phyloP scores from a whole-genome alignment of 2,797 vertebrate species.

The Caiman crocodilus region DNA sequence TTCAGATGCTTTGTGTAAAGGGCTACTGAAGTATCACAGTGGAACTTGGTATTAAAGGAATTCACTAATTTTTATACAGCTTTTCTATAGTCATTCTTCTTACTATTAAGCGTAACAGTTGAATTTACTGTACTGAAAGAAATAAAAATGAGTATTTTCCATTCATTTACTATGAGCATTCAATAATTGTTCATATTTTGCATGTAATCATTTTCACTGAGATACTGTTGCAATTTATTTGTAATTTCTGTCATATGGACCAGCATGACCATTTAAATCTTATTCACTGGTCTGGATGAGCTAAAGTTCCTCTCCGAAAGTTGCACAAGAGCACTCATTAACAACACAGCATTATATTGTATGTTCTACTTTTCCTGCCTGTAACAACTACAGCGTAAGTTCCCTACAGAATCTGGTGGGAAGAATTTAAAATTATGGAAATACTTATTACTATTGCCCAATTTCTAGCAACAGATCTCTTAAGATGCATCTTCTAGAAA shows the following conservation, averaged over 20 bases:
- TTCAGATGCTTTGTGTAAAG: background rate
- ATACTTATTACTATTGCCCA: background rate
- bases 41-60: constrained; percentile 6
- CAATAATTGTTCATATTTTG: background rate
- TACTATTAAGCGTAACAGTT: constrained; percentile 24
- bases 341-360: background rate
- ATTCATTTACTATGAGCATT: background rate
- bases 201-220: background rate
- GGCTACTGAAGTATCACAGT: constrained; percentile 12
- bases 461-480: background rate
- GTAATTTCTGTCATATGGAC: background rate
- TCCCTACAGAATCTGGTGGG: background rate
- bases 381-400: no score
- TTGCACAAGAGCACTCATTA: background rate
- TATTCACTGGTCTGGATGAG: background rate
- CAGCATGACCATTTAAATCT: background rate
- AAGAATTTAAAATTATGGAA: background rate
- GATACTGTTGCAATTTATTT: background rate
- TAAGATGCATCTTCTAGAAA: background rate
- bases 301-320: background rate
- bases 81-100: constrained; percentile 7
- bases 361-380: no score
- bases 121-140: background rate
- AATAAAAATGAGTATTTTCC: background rate
- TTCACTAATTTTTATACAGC: constrained; percentile 10